Evolutionary conservation across 2,797 vertebrate species (phyloP), one percentile per base, ranked within the genome.

Genomic region (Oreochromis mossambicus): DNA sequence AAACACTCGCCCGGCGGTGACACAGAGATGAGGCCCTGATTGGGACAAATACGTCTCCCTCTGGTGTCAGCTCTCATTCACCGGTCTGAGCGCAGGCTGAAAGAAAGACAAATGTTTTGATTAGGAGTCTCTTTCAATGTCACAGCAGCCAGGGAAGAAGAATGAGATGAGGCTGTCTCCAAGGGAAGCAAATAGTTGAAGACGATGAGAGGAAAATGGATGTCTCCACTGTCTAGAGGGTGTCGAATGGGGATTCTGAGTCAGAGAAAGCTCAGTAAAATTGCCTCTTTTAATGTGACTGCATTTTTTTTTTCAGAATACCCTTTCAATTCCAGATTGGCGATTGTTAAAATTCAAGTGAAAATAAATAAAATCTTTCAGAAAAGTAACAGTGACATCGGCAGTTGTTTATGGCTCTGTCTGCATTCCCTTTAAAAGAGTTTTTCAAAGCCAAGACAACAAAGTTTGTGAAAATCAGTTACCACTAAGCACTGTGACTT

Each of bases 41-140:
- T 96, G 96, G 95, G 93, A 96, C 96, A 95, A 96, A 97, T 96
- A 93, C 92, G 89, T 96, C 94, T 96, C 95, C 93, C 94, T 90
- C 89, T 85, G 90, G 94, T 95, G 96, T 96, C 95, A 95, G 95
- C 94, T 95, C 95, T 96, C 95, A 95, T 96, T 95, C 95, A 94
- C 91, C 87, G 88, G 95, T 92, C 92, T 90, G 92, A 90, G 94
- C 87, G 54, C 88, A 46, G 81, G 88, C 94, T 91, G 91, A 94
- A 95, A 96, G 95, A 96, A 96, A 96, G 96, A 97, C 96, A 96
- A 96, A 96, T 96, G 95, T 96, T 96, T 96, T 96, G 95, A 97
- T 97, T 96, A 96, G 94, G 90, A 95, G 94, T 95, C 95, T 93
- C 91, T 94, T 94, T 96, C 95, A 95, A 95, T 95, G 95, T 96